Conservation (phyloP, 2,888 invertebrate genomes). For the Mimumesa dahlbomi region DNA sequence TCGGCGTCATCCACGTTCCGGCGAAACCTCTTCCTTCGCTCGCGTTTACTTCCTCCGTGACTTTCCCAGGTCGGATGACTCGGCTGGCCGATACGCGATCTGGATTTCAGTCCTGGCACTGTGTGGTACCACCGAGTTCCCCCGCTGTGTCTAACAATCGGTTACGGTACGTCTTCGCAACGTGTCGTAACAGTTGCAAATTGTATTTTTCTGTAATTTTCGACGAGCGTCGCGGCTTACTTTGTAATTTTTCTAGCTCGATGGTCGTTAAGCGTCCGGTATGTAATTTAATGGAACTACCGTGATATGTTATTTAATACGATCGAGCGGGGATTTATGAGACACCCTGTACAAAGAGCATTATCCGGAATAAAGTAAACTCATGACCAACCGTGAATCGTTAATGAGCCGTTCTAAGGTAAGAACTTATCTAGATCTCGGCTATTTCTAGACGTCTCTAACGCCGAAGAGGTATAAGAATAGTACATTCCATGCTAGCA, state of each 20-base stretch:
- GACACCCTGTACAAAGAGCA: neutral
- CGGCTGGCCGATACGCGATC: conserved; percentile 46
- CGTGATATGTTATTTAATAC: too few species aligned
- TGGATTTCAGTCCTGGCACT: conserved; percentile 53
- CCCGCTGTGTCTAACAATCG: conserved; percentile 41
- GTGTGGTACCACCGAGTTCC: conserved; percentile 46
- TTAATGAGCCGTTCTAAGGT: conserved; percentile 47
- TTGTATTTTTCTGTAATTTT: too few species aligned
- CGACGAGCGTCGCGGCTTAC: neutral
- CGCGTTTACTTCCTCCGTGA: conserved; percentile 68
- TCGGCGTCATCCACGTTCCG: conserved; percentile 58
- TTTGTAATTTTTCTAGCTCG: neutral
- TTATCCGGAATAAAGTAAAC: conserved; percentile 20
- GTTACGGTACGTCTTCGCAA: conserved; percentile 32
- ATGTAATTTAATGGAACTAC: too few species aligned
- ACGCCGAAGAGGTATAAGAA: conserved; percentile 24
- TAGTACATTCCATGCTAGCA: conserved; percentile 26
- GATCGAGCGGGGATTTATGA: neutral
- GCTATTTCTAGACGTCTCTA: conserved; percentile 46
- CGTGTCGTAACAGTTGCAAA: conserved; percentile 7
- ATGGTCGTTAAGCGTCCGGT: too few species aligned
- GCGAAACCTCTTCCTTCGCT: conserved; percentile 35
- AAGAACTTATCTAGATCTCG: conserved; percentile 57
- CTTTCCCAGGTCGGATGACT: conserved; percentile 71
- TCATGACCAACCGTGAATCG: conserved; percentile 19